These are phyloP conservation scores for Procambarus virginalis DNA, from an alignment of 1,140 invertebrate species.

Conservation along the genomic window DNA sequence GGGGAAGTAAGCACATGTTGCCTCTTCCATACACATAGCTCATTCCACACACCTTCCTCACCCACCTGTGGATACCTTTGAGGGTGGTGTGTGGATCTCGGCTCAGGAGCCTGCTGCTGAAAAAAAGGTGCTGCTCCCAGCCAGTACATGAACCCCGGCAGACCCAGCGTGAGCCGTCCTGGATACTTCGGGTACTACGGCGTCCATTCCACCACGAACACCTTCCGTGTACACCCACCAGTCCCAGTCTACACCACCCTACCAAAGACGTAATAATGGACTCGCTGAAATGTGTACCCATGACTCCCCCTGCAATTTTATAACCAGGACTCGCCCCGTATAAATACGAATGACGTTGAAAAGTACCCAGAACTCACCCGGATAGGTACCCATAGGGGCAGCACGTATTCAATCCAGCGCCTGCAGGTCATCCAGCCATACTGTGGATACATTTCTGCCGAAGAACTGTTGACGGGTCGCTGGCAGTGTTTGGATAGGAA, in stretches of 20 bases:
- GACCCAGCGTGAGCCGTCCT: conserved; percentile 55
- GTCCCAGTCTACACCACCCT: conserved; percentile 52
- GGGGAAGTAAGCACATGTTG: too few species aligned
- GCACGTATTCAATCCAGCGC: conserved; percentile 16
- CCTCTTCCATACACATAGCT: too few species aligned
- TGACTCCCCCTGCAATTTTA: too few species aligned
- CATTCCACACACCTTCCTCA: neutral
- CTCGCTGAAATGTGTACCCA: neutral
- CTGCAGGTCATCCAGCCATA: conserved; percentile 60
- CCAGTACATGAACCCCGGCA: conserved; percentile 48
- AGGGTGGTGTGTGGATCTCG: neutral
- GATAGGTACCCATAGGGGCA: conserved; percentile 34
- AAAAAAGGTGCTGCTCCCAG: conserved; percentile 55
- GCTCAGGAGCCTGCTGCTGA: conserved; percentile 33
- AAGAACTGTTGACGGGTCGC: neutral
- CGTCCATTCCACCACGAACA: neutral
- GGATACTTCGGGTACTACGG: conserved; percentile 56
- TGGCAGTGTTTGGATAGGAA: conserved; percentile 49
- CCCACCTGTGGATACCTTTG: neutral
- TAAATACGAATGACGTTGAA: too few species aligned
- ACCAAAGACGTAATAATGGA: neutral
- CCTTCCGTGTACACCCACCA: conserved; percentile 64
- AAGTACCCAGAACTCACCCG: neutral
- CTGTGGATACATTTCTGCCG: conserved; percentile 60
- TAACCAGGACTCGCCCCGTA: too few species aligned